These are phyloP conservation scores for Pseudomugil gertrudae DNA, from an alignment of 2,797 vertebrate genomes.

Conservation along the genomic window DNA sequence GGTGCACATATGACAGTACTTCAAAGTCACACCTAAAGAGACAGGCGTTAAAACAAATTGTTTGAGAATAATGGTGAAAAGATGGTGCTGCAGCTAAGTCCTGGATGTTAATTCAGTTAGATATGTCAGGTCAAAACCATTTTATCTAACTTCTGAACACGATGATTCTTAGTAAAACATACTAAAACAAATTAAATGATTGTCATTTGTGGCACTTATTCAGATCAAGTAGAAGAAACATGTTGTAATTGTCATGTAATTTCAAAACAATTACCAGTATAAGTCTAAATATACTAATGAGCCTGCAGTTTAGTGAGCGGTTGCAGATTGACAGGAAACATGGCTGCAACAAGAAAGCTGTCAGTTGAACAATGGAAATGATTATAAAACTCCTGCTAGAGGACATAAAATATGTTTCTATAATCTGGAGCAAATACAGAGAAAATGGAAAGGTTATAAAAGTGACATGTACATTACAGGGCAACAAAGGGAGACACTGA, in stretches of 20 bases:
- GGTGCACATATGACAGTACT: neutral
- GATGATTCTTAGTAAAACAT: neutral
- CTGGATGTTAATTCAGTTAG: neutral
- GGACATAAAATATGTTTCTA: neutral
- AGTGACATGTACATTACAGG: neutral
- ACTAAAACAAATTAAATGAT: neutral
- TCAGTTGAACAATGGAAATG: neutral
- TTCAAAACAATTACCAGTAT: neutral
- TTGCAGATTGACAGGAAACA: conserved; percentile 1
- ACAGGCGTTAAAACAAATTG: neutral
- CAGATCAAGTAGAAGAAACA: too few species aligned
- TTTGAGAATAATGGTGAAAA: neutral
- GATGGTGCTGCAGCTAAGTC: neutral
- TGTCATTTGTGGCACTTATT: neutral
- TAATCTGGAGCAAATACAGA: neutral
- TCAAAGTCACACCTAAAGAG: neutral
- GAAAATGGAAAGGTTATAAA: neutral
- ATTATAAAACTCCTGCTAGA: neutral
- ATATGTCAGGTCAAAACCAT: neutral
- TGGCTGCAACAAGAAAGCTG: neutral
- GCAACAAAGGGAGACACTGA: neutral
- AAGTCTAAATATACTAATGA: neutral
- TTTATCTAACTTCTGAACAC: neutral
- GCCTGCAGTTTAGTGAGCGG: neutral
- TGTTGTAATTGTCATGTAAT: too few species aligned